Conservation (phyloP, 2,113 vertebrate genomes). For the Cyanoramphus novaezelandiae region DNA sequence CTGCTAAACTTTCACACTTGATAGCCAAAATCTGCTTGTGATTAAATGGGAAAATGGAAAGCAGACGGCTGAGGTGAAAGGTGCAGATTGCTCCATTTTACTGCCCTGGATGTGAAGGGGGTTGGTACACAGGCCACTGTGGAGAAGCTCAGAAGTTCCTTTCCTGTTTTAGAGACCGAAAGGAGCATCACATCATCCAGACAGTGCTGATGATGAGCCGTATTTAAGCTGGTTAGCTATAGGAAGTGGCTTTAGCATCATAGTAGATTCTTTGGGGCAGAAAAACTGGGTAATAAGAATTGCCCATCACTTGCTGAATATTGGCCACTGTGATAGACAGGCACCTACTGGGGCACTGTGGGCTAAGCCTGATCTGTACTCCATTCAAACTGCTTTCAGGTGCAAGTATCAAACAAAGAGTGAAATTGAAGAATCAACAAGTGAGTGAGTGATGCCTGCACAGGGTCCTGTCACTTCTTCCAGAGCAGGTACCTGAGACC, state of each 20-base stretch:
- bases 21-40: background rate
- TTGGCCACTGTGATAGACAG: background rate
- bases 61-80: constrained; percentile 44
- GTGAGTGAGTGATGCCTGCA: background rate
- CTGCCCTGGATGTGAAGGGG: background rate
- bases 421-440: background rate
- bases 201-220: accelerated
- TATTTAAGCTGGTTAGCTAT: background rate
- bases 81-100: constrained; percentile 10
- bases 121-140: background rate
- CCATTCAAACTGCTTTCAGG: background rate
- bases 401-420: background rate
- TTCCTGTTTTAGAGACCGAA: background rate
- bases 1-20: constrained; percentile 49
- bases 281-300: background rate
- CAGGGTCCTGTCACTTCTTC: background rate
- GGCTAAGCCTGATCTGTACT: background rate
- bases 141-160: background rate
- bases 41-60: constrained; percentile 56
- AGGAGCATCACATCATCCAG: background rate
- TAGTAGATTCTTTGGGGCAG: background rate
- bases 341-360: background rate
- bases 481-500: background rate
- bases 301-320: background rate
- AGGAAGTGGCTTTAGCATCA: background rate